phyloP scores from a whole-genome alignment of 1,140 invertebrate genomes.

The Agrypnia vestita region DNA sequence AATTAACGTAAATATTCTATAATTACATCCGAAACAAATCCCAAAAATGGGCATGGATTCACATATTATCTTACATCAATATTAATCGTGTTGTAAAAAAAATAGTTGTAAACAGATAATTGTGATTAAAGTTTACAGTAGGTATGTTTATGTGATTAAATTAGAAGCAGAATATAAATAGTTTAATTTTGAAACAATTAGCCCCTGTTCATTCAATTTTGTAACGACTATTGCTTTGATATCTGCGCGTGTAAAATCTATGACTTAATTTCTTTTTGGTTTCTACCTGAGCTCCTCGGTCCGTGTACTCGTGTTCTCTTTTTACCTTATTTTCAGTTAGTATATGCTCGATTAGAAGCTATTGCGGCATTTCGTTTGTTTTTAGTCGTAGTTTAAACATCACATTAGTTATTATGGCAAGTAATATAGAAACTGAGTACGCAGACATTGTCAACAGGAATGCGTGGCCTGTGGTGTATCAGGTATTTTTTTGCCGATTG shows the following conservation, averaged over 20 bases:
- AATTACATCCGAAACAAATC: no score
- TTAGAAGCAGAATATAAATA: no score
- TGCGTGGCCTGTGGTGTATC: conserved; percentile 78
- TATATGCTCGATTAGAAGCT: background rate
- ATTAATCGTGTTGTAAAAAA: no score
- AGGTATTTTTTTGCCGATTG: conserved; percentile 72
- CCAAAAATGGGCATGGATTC: no score
- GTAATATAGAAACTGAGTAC: conserved; percentile 80
- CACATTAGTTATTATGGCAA: conserved; percentile 57
- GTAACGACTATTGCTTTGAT: no score
- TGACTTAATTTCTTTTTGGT: conserved; percentile 10
- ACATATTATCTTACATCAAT: no score
- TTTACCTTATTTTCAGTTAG: conserved; percentile 10
- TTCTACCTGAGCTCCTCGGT: conserved; percentile 10
- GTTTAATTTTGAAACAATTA: no score
- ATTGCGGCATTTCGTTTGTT: background rate
- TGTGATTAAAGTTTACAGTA: no score
- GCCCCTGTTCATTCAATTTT: no score
- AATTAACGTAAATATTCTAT: no score
- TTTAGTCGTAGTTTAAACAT: conserved; percentile 8
- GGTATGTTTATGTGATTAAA: no score
- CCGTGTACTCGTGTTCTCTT: conserved; percentile 14
- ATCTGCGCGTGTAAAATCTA: background rate
- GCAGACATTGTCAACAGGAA: conserved; percentile 76
- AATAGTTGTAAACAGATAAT: no score